A percentile compares a stretch with the other conserved stretches of the same genome.
phyloP scores from a whole-genome alignment of 2,113 vertebrate species.

The Clarias magur region DNA sequence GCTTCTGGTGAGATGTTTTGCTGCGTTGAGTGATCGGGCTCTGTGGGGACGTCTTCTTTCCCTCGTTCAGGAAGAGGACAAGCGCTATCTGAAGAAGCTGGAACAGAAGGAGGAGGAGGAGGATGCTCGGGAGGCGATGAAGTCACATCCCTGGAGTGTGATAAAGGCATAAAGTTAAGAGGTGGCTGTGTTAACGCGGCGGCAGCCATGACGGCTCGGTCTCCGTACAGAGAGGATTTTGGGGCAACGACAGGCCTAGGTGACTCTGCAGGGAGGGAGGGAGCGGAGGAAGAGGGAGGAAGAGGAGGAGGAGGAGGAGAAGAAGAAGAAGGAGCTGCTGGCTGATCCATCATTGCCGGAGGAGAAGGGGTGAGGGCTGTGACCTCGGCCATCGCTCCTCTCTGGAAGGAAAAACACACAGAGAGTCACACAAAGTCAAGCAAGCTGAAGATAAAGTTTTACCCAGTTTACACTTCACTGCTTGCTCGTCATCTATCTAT shows the following conservation, averaged over 20 bases:
- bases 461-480: background rate
- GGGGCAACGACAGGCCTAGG: constrained; percentile 49
- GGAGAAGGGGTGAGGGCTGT: constrained; percentile 68
- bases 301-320: constrained; percentile 39
- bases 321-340: constrained; percentile 47
- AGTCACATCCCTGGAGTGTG: background rate
- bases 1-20: constrained; percentile 32
- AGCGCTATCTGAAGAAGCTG: background rate
- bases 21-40: background rate
- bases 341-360: constrained; percentile 63
- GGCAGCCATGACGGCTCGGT: constrained; percentile 58
- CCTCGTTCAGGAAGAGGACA: background rate
- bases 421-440: background rate
- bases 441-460: background rate
- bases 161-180: background rate
- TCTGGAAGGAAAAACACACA: constrained; percentile 33
- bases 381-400: constrained; percentile 74
- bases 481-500: background rate
- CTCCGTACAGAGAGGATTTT: constrained; percentile 68
- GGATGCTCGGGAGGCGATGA: background rate
- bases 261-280: constrained; percentile 52
- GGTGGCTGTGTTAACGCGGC: constrained; percentile 10
- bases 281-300: constrained; percentile 45
- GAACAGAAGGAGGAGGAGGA: background rate
- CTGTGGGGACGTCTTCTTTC: constrained; percentile 2